Percentiles rank a stretch among this genome's conserved stretches.
phyloP scores from a whole-genome alignment of 2,888 invertebrate genomes.

The Sphinx pinastri region DNA sequence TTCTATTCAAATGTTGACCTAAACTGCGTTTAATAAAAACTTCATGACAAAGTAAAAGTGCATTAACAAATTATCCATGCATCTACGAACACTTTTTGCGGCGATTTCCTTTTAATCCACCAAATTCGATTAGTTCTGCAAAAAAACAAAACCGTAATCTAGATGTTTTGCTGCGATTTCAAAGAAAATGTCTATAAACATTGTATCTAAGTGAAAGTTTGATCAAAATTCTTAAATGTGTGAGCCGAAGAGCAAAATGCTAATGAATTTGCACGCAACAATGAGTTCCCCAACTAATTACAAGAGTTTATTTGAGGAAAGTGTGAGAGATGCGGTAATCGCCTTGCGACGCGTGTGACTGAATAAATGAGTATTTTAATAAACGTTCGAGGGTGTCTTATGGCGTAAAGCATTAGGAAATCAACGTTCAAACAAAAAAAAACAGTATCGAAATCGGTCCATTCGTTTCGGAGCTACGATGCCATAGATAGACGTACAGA shows the following conservation, averaged over 20 bases:
- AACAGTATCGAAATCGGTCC: no score
- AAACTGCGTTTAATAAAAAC: neutral
- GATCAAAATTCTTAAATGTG: constrained; percentile 33
- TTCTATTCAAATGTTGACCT: no score
- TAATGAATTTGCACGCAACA: constrained; percentile 5
- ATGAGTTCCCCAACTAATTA: constrained; percentile 39
- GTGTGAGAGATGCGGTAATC: constrained; percentile 49
- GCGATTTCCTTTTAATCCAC: neutral
- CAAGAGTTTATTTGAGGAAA: constrained; percentile 48
- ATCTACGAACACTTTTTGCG: neutral
- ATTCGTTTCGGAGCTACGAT: no score
- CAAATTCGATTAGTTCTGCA: neutral
- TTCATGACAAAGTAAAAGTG: neutral
- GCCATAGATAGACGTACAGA: no score
- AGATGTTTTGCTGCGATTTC: neutral
- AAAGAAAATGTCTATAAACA: constrained; percentile 1
- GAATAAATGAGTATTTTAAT: neutral
- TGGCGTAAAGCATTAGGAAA: no score
- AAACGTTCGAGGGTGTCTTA: no score
- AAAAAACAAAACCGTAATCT: neutral
- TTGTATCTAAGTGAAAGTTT: constrained; percentile 28
- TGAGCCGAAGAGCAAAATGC: constrained; percentile 12
- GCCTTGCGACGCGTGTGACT: neutral
- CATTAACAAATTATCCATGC: neutral
- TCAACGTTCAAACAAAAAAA: no score